Base-by-base conservation (phyloP, 1,140 invertebrate genomes). In the Hesperophylax magnus region DNA sequence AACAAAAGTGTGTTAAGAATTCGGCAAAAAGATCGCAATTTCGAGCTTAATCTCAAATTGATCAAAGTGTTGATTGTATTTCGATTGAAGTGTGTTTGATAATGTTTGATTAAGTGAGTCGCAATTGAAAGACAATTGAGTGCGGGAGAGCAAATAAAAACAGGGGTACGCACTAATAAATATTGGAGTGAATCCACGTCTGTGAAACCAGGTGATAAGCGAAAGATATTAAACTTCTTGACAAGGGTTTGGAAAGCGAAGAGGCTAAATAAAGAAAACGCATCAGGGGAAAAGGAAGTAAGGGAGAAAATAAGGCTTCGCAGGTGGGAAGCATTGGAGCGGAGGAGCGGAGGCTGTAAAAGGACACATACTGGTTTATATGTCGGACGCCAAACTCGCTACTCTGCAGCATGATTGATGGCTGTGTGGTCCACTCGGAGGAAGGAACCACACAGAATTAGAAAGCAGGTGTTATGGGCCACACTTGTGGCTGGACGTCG, bases 331-430 rank as follows among this genome's bases (percentile, higher is more conserved):
- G 3, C 14, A 6, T 53, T 17, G 27, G 17, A 17, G 4, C 5
- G n/a, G 15, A 34, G 39, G n/a, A 34, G 24, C 2, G 31, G 24
- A 15, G 9, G 17, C 15, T 58, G 11, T 11, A 58, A 58, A 31
- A 17, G 18, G 60, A 75, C 72, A 75, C 72, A 54, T 75, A 54
- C 20, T 22, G 27, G n/a, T 27, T 67, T 67, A 9, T 6, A 39
- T 14, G 18, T 20, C 56, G 27, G 3, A 11, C 18, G 14, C 22
- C 27, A n/a, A 8, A 27, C 27, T 22, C 1, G 7, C 31, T 31
- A 31, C 60, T 58, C 72, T 75, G 53, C 72, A 39, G 14, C 53
- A 75, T 75, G 72, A 75, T 75, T 75, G 72, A 75, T 75, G 8
- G 31, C 27, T 8, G n/a, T 5, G 54, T n/a, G 72, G 11, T 75